Base-by-base conservation (phyloP, 64 coral and sea anemone species). In the Porites australiensis region DNA sequence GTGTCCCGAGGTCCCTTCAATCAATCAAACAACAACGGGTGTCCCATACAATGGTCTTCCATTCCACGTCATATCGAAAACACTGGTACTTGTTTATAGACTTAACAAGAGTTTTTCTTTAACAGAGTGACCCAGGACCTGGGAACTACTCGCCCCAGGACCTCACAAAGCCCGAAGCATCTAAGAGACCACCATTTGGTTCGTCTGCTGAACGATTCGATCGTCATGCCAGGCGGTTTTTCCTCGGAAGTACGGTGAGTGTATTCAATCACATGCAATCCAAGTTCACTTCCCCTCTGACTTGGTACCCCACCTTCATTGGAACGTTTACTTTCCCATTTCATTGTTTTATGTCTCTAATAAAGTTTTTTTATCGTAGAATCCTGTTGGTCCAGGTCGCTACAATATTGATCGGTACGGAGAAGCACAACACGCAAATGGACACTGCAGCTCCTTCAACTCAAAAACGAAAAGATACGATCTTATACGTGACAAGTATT, bases 321-420 rank as follows among this genome's bases (percentile, higher is more conserved):
- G 27, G 27, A 37, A 37, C 27, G 27, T 37, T 37, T 37, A 37
- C 27, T 37, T 37, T 37, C 0, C 27, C 27, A 57, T 57, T 57
- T 57, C 54, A 57, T 57, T 57, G 54, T 57, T 57, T 7, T 57
- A 7, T 57, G 7, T 9, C 54, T 57, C 54, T 50, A 59, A 44
- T 75, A 51, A 20, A 70, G 11, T 9, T 57, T 10, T 23, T 50
- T 76, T 76, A 50, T 76, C 37, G 0, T 50, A 99, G 98, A 99
- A 99, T 71, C 94, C 98, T 18, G 98, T 99, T 85, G 98, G 98
- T 2, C 94, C 98, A 50, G 98, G 98, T 4, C 98, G 98, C 21
- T 99, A 99, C 44, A 80, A 92, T 58, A 77, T 99, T 4, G 64
- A 95, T 77, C 91, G 87, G 4, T 99, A 96, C 45, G 94, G 83